Evolutionary conservation across 2,888 invertebrate species (phyloP).

Genomic region (Cerastoderma edule): DNA sequence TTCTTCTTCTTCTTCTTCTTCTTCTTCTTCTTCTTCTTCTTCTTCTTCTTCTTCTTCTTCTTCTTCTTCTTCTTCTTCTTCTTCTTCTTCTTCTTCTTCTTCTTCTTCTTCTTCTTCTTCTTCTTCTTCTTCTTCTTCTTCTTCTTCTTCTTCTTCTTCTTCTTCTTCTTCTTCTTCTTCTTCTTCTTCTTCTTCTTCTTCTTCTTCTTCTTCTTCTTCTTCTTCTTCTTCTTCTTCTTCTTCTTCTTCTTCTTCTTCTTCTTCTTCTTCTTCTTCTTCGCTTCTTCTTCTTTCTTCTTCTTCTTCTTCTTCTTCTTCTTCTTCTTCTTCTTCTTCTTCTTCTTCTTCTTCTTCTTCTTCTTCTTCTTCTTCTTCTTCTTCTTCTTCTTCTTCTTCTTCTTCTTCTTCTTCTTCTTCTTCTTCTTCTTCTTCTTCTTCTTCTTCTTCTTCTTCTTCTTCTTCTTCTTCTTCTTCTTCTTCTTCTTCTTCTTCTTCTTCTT

Average conservation of each 20-base stretch:
- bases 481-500: too few relatives aligned
- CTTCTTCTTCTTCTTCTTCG: too few relatives aligned
- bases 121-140: conserved; percentile 5
- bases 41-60: conserved; percentile 5
- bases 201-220: conserved; percentile 5
- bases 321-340: too few relatives aligned
- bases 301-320: too few relatives aligned
- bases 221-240: conserved; percentile 5
- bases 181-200: conserved; percentile 5
- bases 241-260: conserved; percentile 5
- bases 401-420: too few relatives aligned
- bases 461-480: too few relatives aligned
- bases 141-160: conserved; percentile 5
- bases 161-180: conserved; percentile 5
- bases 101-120: conserved; percentile 5
- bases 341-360: too few relatives aligned
- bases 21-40: conserved; percentile 5
- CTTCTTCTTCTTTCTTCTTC: too few relatives aligned
- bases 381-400: too few relatives aligned
- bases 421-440: too few relatives aligned
- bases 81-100: conserved; percentile 5
- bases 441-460: too few relatives aligned
- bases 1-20: conserved; percentile 5
- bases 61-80: conserved; percentile 5
- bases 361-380: too few relatives aligned